phyloP scores from a whole-genome alignment of 1,140 invertebrate genomes.

The Diachasmimorpha longicaudata region DNA sequence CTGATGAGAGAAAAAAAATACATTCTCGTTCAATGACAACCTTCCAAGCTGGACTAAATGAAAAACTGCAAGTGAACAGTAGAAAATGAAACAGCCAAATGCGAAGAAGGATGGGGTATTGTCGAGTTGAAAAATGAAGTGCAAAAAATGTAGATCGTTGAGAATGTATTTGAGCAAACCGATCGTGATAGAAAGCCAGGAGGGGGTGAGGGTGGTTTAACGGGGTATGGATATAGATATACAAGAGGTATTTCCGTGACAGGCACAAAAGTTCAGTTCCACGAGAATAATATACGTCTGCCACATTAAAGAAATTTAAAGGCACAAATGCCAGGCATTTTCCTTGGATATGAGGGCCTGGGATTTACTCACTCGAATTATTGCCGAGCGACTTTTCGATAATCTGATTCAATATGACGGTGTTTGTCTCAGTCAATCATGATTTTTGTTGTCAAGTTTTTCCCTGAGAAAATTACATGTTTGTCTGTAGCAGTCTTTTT shows the following conservation, averaged over 20 bases:
- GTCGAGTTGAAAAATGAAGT: neutral
- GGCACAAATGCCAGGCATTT: neutral
- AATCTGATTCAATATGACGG: neutral
- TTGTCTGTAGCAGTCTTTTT: too few species aligned
- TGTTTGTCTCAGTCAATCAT: too few species aligned
- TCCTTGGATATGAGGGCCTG: slow-evolving; percentile 27
- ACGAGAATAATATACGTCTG: slow-evolving; percentile 23
- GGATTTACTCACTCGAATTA: slow-evolving; percentile 24
- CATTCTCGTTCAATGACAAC: neutral
- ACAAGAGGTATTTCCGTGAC: neutral
- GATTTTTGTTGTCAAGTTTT: too few species aligned
- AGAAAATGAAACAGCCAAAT: neutral
- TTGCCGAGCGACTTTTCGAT: neutral
- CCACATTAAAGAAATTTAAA: slow-evolving; percentile 29
- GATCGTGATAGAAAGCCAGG: neutral
- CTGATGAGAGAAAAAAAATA: too few species aligned
- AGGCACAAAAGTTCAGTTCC: neutral
- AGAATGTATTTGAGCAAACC: neutral
- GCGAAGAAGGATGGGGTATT: neutral
- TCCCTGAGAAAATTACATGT: too few species aligned
- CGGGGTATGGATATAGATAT: neutral
- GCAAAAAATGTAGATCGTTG: neutral
- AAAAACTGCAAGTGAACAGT: neutral
- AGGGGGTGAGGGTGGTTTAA: neutral
- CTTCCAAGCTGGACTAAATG: neutral